A percentile compares a stretch with the other conserved stretches of the same genome.
These are phyloP conservation scores for Oryzias javanicus DNA, from an alignment of 2,113 vertebrate genomes.

Conservation along the genomic window DNA sequence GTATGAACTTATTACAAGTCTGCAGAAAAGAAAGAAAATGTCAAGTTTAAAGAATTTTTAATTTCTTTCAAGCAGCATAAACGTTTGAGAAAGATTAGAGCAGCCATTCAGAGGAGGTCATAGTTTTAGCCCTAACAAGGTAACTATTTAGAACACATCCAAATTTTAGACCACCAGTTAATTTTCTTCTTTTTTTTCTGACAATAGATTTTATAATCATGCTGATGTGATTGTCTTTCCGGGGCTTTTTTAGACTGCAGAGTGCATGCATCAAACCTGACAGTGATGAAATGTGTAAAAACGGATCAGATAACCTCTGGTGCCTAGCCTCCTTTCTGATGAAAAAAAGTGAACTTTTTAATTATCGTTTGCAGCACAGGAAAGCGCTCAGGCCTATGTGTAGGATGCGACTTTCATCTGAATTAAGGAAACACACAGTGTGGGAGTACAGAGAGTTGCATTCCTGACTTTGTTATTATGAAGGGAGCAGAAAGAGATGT, in stretches of 20 bases:
- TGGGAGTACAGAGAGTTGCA: conserved; percentile 33
- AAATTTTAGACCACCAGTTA: no score
- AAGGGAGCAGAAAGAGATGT: conserved; percentile 14
- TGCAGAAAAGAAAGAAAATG: conserved; percentile 13
- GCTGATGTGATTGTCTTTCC: neutral
- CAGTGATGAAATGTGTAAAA: neutral
- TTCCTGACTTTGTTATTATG: conserved; percentile 11
- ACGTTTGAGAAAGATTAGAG: conserved; percentile 4
- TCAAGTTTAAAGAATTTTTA: neutral
- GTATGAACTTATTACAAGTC: conserved; percentile 42
- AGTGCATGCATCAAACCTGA: neutral
- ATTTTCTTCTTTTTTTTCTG: no score
- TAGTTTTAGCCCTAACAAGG: neutral
- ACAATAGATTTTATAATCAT: neutral
- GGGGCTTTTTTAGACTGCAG: neutral
- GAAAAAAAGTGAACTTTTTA: conserved; percentile 19
- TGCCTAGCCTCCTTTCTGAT: neutral
- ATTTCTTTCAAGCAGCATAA: neutral
- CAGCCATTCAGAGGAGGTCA: neutral
- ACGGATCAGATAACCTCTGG: neutral
- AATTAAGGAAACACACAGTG: conserved; percentile 28
- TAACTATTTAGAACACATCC: no score
- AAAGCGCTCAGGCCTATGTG: conserved; percentile 18
- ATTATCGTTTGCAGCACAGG: conserved; percentile 37
- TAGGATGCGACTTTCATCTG: conserved; percentile 45